Evolutionary conservation across 2,113 vertebrate genomes (phyloP), one percentile per base, ranked within the genome.

Genomic region (Myotis davidii): DNA sequence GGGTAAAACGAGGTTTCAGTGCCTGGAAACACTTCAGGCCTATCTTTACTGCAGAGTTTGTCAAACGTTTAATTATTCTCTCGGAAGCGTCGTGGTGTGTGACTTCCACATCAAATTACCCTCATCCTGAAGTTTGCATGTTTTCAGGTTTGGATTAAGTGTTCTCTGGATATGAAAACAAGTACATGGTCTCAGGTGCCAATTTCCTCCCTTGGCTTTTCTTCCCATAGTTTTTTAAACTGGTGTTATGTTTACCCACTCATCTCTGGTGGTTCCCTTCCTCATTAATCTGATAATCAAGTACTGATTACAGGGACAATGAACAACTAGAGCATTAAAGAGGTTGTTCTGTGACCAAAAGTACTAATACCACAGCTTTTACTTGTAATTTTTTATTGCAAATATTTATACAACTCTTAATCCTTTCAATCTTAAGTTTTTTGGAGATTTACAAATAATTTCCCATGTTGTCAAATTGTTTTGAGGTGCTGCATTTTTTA

Each of bases 371-470:
- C 21, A 61, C 45, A 64, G 4, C 52, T 67, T 70, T 87, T 34
- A 9, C 54, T 94, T 27, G 6, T 48, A 52, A 54, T 82, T 73
- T 85, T 73, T 88, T 74, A 37, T 85, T 29, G 8, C 32, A 94
- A 65, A 65, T 85, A 39, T 76, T 82, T 65, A 13, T 72, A 79
- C 23, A 84, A 5, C 18, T 72, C 32, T 95, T 76, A 42, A 17
- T 65, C 17, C 42, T 27, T 74, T 70, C 70, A 91, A 56, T 91
- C 45, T 92, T 89, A 11, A 69, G 72, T 85, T 96, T 97, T 90
- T 54, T 59, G 59, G 59, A 54, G 45, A 54, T 42, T 90, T 67
- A 84, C 42, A 81, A 85, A 78, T 42, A 54, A 59, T 76, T 77
- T 61, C 85, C 72, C 81, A 29, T 23, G 72, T 48, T 34, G 6